Evolutionary conservation across 2,888 invertebrate genomes (phyloP), one percentile per base, ranked within the genome.

Genomic region (Diarsia mendica): DNA sequence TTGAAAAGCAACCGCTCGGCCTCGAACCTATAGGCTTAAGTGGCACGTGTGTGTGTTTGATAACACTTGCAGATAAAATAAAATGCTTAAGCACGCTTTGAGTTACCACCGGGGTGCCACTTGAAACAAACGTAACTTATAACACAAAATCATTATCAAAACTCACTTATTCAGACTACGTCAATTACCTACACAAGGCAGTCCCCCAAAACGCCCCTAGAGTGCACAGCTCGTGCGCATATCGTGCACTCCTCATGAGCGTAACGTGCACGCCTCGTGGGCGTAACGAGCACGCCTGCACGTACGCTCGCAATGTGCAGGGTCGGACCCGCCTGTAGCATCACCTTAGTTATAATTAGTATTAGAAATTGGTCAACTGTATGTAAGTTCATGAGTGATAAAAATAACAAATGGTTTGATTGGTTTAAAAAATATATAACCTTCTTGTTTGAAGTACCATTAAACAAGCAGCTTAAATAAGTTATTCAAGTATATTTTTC

Each of bases 341-440:
- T 28, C 51, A 61, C 1, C 20, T 75, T 77, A n/a, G 61, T 39
- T 46, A n/a, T 67, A 23, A 65, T 61, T 60, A 48, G 18, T 10
- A 48, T 33, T 73, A 65, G 13, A 53, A 48, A 53, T 74, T 80
- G 46, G 65, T 80, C 51, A 65, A 33, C 44, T 66, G 51, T 65
- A 65, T 63, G 2, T 39, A 5, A 53, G 11, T 33, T 39, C 20
- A 33, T 39, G 67, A 78, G 46, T 61, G 6, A 0, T 46, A 5
- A 39, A 78, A 39, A 33, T 49, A 77, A 75, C 48, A 33, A 28
- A 58, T 28, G 3, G 18, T 18, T 58, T 75, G 3, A 33, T 44
- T 44, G n/a, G 2, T 66, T 39, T 48, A n/a, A 39, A 67, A 49
- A 49, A 13, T n/a, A 58, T 6, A 28, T 4, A 15, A 28, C 28